Evolutionary conservation across 2,888 invertebrate genomes (phyloP), one percentile per base, ranked within the genome.

Genomic region (Napeogenes sylphis): DNA sequence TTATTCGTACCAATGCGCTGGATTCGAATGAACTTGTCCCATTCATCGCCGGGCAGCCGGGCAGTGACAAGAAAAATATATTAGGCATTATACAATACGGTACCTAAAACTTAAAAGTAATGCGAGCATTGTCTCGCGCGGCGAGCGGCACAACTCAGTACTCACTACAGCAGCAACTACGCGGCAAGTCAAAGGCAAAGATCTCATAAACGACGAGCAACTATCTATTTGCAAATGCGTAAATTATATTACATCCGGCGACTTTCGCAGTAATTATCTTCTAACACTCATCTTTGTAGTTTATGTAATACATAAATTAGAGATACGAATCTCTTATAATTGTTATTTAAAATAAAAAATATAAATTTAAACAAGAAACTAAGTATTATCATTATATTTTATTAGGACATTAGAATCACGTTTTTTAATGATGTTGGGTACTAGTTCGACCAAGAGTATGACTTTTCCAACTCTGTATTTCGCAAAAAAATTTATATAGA

Each of bases 11-110:
- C 67, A 67, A 61, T 68, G 67, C 70, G 78, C 79, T 79, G 79
- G 72, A 75, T 78, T 75, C 77, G 77, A 79, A 77, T 85, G 83
- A 84, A 84, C 84, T 83, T 83, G 84, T 76, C 81, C 84, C 87
- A 90, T 89, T 89, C 87, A 89, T 84, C 77, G 42, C 10, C 42
- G 42, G 42, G 8, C 42, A 12, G 84, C 71, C 73, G 76, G 77
- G 68, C 73, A 66, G 61, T 64, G 67, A 64, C 74, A 75, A 73
- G 70, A 76, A 77, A 74, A 51, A 51, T 51, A 51, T 51, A 8
- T 10, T 30, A 51, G 51, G 12, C 78, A 81, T 85, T 84, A 87
- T 82, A 86, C 85, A 84, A 83, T 83, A 76, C 78, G 77, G 76
- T 78, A 78, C 77, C 75, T 75, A 61, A 69, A 61, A 78, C 77